Evolutionary conservation across 92 coral and sea anemone genomes (phyloP), one percentile per base, ranked within the genome.

Genomic region (Virgularia gustaviana): DNA sequence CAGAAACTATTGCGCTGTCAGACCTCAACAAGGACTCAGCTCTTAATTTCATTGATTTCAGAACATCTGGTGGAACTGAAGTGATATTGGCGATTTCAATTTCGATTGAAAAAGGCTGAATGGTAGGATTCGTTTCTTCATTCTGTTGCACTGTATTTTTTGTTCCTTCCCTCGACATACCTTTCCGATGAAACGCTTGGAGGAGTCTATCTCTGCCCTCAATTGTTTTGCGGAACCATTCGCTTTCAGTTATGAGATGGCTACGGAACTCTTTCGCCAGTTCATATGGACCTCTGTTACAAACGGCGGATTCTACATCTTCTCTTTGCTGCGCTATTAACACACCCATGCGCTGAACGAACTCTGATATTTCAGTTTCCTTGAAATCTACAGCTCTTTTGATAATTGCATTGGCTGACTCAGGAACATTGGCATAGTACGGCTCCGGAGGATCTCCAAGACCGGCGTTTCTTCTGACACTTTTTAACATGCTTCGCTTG

Each of bases 351-450:
- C n/a, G 20, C 32, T 23, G 0, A 6, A 13, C 1, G 36, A 80
- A 80, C 7, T 61, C 19, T 11, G 67, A 30, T 61, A 80, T 73
- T 63, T 80, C 85, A 51, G 24, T 56, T 25, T 59, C 45, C 32
- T 72, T 29, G 51, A 13, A 79, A 16, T 71, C 36, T 31, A 79
- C 71, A 11, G 57, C 72, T 34, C 83, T 70, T 52, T 71, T 71
- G 43, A 72, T 72, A 25, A 60, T 53, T 8, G 77, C 81, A 57
- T 83, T 83, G 22, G 84, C 84, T 49, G 84, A 79, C 63, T 83
- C 85, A 24, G 82, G 85, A 15, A 73, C 57, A 75, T 84, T 79
- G 59, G 63, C 73, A 35, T 64, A 84, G 63, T 71, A 79, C 4
- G 85, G 65, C 19, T 43, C 51, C 13, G 51, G 51, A 43, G 51